Evolutionary conservation across 1,140 invertebrate species (phyloP).

Genomic region (Bombyx mandarina): DNA sequence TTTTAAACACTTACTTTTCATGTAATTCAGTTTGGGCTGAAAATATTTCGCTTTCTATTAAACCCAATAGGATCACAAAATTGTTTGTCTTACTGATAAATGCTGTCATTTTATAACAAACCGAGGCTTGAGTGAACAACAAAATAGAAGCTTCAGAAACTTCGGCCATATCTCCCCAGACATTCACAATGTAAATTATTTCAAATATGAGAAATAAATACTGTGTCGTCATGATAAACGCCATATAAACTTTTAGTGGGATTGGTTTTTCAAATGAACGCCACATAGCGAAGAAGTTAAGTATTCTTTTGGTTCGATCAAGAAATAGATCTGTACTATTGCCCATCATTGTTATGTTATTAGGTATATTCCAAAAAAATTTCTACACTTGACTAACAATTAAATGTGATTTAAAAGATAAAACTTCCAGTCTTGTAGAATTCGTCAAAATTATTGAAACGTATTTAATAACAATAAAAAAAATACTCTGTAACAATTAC

Average conservation of each 20-base stretch:
- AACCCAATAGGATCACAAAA: conserved; percentile 25
- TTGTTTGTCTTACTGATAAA: conserved; percentile 37
- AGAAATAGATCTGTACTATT: conserved; percentile 32
- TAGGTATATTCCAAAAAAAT: too few species aligned
- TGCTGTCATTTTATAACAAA: conserved; percentile 45
- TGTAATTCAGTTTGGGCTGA: conserved; percentile 27
- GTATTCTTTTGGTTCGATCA: conserved; percentile 26
- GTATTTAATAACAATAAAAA: too few species aligned
- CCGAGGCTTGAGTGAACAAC: conserved; percentile 48
- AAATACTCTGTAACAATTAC: too few species aligned
- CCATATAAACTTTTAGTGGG: conserved; percentile 24
- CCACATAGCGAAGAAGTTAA: conserved; percentile 40
- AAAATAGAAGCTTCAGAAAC: conserved; percentile 48
- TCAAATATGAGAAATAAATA: conserved; percentile 47
- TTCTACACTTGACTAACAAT: too few species aligned
- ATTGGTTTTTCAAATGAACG: conserved; percentile 16
- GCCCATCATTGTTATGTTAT: conserved; percentile 17
- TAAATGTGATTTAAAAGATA: too few species aligned
- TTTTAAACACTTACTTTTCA: conserved; percentile 27
- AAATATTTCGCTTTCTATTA: conserved; percentile 35
- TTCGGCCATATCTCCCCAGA: conserved; percentile 46
- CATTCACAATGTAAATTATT: conserved; percentile 40
- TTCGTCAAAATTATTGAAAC: too few species aligned
- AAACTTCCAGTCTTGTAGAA: too few species aligned
- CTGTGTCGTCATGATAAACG: conserved; percentile 33